Base-by-base conservation (phyloP, 2,888 invertebrate genomes). In the Pecten maximus region DNA sequence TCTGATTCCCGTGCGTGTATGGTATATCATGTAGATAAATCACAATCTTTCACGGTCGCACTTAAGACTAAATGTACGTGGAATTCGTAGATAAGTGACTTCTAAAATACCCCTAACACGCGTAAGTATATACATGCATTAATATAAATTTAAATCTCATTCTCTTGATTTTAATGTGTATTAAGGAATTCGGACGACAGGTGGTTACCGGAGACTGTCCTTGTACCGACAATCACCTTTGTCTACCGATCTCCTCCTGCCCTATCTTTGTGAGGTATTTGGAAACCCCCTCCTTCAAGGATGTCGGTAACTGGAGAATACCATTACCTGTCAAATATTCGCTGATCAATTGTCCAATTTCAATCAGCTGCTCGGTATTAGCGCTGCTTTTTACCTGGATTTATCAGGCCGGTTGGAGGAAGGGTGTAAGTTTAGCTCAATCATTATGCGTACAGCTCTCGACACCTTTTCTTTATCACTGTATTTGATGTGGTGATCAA, bases 311-410 rank as follows among this genome's bases (percentile, higher is more conserved):
- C 74, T 6, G 10, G 28, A 74, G 74, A 44, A 35, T 74, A 35
- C 74, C 23, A 74, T 74, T 74, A 74, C 28, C 74, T 28, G 74
- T 74, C 74, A 74, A 74, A 74, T 74, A 28, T 74, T 74, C 35
- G 35, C 74, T 1, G 74, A 74, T 74, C 74, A 74, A 74, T 74
- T 35, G 74, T 19, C 74, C 74, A 74, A 74, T 74, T 74, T 35
- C 35, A 74, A 74, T 74, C 74, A 74, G 74, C 74, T 74, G 74
- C 35, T 15, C 35, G 35, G 74, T 74, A 35, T 19, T 23, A 35
- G 74, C 35, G 35, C 0, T 74, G 28, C 74, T 74, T 74, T 74
- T 74, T 74, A 74, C 74, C 74, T 35, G 74, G 28, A 74, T 35
- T 74, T 8, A 74, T 74, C 74, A 1, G 35, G 35, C 28, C 23